phyloP scores from a whole-genome alignment of 2,113 vertebrate genomes.

The Probosciger aterrimus region DNA sequence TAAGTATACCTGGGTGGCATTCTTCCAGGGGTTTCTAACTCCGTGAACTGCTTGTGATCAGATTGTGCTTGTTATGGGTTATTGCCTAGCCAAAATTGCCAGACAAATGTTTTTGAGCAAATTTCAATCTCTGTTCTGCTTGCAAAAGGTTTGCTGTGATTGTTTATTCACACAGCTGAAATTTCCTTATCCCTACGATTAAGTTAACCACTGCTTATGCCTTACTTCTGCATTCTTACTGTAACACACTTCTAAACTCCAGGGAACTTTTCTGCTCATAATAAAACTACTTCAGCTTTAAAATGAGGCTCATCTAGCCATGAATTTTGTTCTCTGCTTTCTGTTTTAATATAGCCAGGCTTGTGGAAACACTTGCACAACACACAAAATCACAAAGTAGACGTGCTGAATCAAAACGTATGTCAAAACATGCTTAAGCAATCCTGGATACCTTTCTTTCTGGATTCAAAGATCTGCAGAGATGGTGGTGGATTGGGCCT shows the following conservation, averaged over 20 bases:
- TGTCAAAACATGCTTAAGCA: background rate
- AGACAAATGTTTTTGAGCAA: background rate
- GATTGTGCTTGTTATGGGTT: background rate
- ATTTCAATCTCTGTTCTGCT: background rate
- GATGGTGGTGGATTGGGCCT: background rate
- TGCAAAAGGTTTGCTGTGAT: background rate
- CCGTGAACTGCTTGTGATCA: background rate
- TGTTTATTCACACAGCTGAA: background rate
- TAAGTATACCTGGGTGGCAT: background rate
- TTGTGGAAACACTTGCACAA: background rate
- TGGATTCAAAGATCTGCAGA: background rate
- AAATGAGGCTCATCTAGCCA: background rate
- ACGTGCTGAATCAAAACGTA: background rate
- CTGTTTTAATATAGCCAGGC: background rate
- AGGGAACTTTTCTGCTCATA: background rate
- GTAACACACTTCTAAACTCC: background rate
- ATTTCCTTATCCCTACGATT: background rate
- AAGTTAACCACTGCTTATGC: background rate
- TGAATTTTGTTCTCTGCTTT: background rate
- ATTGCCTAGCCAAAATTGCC: background rate
- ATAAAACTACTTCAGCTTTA: background rate
- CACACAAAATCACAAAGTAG: background rate
- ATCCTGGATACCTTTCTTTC: background rate
- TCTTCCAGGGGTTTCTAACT: background rate
- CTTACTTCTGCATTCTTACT: background rate